phyloP scores from a whole-genome alignment of 2,797 vertebrate genomes.

The Myripristis murdjan region DNA sequence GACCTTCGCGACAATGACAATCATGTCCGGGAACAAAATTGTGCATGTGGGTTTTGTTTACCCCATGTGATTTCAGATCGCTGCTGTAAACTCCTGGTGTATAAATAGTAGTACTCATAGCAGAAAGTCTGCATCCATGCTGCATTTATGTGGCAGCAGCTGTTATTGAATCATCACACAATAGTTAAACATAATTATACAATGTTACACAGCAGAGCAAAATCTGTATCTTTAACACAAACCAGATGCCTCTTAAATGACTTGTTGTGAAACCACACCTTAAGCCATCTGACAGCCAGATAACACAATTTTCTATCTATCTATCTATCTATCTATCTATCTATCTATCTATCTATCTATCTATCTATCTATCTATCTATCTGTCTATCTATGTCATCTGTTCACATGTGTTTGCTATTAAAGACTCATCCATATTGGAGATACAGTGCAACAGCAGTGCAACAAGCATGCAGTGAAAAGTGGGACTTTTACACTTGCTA shows the following conservation, averaged over 20 bases:
- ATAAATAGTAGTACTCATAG: constrained; percentile 44
- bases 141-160: constrained; percentile 24
- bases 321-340: constrained; percentile 4
- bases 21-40: constrained; percentile 72
- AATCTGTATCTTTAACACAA: constrained; percentile 48
- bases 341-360: constrained; percentile 5
- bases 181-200: constrained; percentile 56
- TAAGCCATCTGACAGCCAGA: neutral
- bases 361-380: neutral
- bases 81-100: constrained; percentile 28
- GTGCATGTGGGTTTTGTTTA: constrained; percentile 70
- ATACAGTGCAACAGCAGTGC: neutral
- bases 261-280: neutral
- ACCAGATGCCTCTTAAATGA: constrained; percentile 10
- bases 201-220: constrained; percentile 40
- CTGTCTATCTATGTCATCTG: neutral
- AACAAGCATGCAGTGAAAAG: neutral
- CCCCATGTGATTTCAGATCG: constrained; percentile 62
- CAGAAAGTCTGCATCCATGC: constrained; percentile 29
- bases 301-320: constrained; percentile 2
- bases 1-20: constrained; percentile 93
- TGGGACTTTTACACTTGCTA: neutral
- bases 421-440: neutral
- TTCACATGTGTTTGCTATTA: neutral
- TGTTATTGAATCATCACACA: constrained; percentile 60